Percentiles rank a stretch among this genome's conserved stretches.
Evolutionary conservation across 2,113 vertebrate species (phyloP).

Genomic region (Dicrurus megarhynchus): DNA sequence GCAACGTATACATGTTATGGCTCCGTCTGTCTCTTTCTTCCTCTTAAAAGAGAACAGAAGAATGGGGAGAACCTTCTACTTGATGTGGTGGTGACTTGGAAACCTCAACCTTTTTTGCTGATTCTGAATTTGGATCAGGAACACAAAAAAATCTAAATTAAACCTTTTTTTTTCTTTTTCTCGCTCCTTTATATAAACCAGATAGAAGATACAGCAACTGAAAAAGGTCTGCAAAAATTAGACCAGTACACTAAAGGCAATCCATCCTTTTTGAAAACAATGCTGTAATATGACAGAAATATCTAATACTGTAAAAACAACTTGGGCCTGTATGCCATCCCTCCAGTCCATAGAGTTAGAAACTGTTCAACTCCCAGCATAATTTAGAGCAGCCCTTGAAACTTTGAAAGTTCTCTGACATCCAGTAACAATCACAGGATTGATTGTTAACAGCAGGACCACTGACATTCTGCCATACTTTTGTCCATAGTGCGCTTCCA

Average conservation of each 20-base stretch:
- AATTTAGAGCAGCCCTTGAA: background rate
- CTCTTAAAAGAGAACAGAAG: background rate
- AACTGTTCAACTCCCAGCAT: background rate
- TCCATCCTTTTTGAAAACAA: background rate
- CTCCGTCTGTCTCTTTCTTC: background rate
- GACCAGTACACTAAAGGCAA: background rate
- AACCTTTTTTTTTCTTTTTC: background rate
- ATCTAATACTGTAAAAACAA: background rate
- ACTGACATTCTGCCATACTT: fast-evolving
- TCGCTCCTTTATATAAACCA: background rate
- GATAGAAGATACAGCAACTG: background rate
- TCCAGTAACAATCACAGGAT: background rate
- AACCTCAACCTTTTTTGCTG: background rate
- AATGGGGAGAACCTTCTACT: background rate
- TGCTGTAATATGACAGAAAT: background rate
- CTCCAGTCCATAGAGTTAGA: background rate
- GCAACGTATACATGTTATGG: background rate
- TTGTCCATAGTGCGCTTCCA: background rate
- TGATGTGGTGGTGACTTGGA: background rate
- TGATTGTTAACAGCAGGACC: too few relatives aligned
- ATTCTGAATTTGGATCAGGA: background rate
- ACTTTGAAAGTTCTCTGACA: background rate
- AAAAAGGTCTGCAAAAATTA: background rate
- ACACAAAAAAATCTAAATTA: background rate
- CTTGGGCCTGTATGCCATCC: background rate